Evolutionary conservation across 2,113 vertebrate species (phyloP).

Genomic region (Plecturocebus donacophilus): DNA sequence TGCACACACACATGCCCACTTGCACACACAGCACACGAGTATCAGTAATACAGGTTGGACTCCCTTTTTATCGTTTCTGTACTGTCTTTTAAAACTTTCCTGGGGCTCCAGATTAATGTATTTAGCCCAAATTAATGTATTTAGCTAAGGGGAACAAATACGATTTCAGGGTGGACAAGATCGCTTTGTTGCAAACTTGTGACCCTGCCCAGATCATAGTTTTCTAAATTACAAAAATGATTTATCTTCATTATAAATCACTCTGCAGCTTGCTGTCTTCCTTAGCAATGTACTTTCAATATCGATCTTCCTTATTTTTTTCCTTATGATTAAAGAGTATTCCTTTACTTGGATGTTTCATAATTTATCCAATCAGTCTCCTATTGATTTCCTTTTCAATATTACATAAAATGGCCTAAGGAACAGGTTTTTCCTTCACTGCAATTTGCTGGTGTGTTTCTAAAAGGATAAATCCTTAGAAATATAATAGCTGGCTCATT

Average conservation of each 20-base stretch:
- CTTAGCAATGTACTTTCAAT: background rate
- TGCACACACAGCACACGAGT: no score
- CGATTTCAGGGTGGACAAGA: background rate
- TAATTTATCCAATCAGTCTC: background rate
- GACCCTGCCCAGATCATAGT: background rate
- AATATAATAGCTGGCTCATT: background rate
- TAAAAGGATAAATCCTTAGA: background rate
- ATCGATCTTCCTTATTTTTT: background rate
- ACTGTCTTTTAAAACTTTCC: background rate
- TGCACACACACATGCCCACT: fast-evolving
- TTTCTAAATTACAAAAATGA: background rate
- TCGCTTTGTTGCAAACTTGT: background rate
- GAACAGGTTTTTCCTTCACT: background rate
- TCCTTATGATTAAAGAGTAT: background rate
- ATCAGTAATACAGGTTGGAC: background rate
- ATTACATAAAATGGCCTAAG: background rate
- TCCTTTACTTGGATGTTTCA: background rate
- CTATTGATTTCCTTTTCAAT: background rate
- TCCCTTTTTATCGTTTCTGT: background rate
- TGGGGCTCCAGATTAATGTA: background rate
- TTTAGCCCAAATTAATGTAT: background rate
- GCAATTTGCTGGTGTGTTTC: background rate
- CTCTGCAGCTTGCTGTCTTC: background rate
- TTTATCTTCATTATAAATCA: background rate
- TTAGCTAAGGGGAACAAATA: background rate